A percentile compares a stretch with the other conserved stretches of the same genome.
Conservation (phyloP, 2,113 vertebrate genomes). For the Marmota monax region DNA sequence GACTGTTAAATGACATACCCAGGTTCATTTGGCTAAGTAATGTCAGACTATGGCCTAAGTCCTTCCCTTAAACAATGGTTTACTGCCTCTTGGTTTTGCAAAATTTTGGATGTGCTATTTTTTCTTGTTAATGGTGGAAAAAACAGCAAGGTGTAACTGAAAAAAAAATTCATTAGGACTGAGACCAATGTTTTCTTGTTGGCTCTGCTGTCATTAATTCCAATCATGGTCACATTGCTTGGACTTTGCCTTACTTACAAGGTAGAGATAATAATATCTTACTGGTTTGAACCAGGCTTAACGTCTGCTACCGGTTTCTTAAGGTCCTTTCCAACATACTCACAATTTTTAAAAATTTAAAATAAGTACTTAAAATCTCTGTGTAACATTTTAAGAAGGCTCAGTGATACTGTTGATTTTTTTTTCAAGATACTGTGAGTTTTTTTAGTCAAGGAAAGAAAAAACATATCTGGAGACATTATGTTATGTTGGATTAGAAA, state of each 20-base stretch:
- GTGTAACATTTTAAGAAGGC: background rate
- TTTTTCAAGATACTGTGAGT: background rate
- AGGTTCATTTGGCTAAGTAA: constrained; percentile 25
- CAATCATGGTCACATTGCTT: background rate
- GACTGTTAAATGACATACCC: background rate
- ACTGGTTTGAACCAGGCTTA: background rate
- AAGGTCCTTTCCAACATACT: background rate
- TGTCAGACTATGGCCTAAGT: background rate
- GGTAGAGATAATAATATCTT: background rate
- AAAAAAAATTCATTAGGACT: background rate
- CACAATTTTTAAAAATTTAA: background rate
- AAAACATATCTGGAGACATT: background rate
- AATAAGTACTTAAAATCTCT: background rate
- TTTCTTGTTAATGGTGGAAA: background rate
- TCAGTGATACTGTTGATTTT: constrained; percentile 29
- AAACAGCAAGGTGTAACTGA: background rate
- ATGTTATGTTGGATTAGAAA: background rate
- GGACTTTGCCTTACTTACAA: background rate
- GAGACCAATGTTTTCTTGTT: background rate
- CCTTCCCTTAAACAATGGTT: background rate
- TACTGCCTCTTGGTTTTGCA: background rate
- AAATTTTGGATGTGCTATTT: background rate
- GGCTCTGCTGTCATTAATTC: background rate
- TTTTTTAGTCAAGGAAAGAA: constrained; percentile 1
- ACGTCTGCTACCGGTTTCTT: background rate